Conservation (phyloP, 1,140 invertebrate genomes). For the Temnothorax nylanderi region DNA sequence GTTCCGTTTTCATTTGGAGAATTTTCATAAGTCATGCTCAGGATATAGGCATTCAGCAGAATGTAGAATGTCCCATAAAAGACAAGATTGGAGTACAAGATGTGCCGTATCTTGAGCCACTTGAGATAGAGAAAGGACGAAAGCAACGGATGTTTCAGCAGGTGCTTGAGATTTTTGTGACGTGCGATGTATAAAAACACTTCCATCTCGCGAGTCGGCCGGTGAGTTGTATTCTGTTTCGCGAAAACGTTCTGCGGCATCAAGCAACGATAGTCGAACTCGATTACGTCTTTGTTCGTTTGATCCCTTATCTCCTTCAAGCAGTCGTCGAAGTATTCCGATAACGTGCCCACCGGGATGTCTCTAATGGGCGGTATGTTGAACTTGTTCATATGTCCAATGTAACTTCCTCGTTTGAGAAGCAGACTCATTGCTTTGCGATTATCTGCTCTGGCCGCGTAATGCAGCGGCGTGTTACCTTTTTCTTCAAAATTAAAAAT, state of each 20-base stretch:
- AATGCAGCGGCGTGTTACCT: slow-evolving; percentile 93
- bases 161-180: slow-evolving; percentile 87
- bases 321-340: slow-evolving; percentile 91
- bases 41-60: slow-evolving; percentile 89
- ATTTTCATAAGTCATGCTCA: slow-evolving; percentile 75
- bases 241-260: slow-evolving; percentile 82
- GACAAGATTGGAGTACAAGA: slow-evolving; percentile 88
- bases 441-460: slow-evolving; percentile 90
- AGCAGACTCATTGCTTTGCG: slow-evolving; percentile 87
- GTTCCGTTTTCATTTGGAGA: not conserved
- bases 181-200: slow-evolving; percentile 89
- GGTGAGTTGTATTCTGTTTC: not conserved
- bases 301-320: slow-evolving; percentile 87
- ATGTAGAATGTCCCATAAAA: slow-evolving; percentile 90
- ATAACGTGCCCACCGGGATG: slow-evolving; percentile 88
- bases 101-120: slow-evolving; percentile 89
- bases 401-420: slow-evolving; percentile 89
- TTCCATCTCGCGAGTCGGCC: slow-evolving; percentile 84
- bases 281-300: slow-evolving; percentile 88
- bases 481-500: slow-evolving; percentile 81
- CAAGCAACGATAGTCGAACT: slow-evolving; percentile 90
- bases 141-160: slow-evolving; percentile 92
- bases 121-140: slow-evolving; percentile 90
- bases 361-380: slow-evolving; percentile 89
- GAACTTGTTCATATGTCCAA: slow-evolving; percentile 89